phyloP scores from a whole-genome alignment of 37 sponge, comb jelly and placozoan genomes.

The Aphrocallistes beatrix region DNA sequence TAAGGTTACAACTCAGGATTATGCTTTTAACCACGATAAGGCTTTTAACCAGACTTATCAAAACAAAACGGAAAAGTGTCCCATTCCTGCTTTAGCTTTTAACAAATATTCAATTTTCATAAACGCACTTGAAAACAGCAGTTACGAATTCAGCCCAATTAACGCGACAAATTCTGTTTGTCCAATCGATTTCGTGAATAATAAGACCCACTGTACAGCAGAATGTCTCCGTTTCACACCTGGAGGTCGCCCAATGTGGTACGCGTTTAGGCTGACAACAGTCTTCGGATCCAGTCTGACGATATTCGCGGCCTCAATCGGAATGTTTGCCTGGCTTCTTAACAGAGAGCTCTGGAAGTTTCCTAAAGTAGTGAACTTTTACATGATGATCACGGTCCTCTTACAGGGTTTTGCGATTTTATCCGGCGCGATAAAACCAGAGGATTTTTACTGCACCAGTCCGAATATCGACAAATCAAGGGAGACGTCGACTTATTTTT shows the following conservation, averaged over 20 bases:
- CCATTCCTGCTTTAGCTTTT: background rate
- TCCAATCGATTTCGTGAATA: background rate
- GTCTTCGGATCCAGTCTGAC: background rate
- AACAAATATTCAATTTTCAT: background rate
- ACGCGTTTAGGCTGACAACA: background rate
- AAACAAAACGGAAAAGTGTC: background rate
- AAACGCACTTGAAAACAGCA: background rate
- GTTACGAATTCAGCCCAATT: background rate
- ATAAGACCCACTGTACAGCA: background rate
- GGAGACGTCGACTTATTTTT: background rate
- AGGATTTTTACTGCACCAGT: background rate
- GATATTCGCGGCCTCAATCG: background rate
- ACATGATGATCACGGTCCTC: constrained; percentile 5
- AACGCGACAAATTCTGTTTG: background rate
- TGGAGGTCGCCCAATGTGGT: background rate
- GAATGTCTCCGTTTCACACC: background rate
- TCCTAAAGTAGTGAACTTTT: background rate
- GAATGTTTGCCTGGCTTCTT: background rate
- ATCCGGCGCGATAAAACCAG: background rate
- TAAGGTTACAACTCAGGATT: background rate
- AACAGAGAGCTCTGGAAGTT: constrained; percentile 4
- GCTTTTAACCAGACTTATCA: constrained; percentile 5
- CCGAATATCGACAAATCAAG: background rate
- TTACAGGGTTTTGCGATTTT: background rate
- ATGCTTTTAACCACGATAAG: background rate